phyloP scores from a whole-genome alignment of 1,140 invertebrate genomes.

The Zaprionus davidi region DNA sequence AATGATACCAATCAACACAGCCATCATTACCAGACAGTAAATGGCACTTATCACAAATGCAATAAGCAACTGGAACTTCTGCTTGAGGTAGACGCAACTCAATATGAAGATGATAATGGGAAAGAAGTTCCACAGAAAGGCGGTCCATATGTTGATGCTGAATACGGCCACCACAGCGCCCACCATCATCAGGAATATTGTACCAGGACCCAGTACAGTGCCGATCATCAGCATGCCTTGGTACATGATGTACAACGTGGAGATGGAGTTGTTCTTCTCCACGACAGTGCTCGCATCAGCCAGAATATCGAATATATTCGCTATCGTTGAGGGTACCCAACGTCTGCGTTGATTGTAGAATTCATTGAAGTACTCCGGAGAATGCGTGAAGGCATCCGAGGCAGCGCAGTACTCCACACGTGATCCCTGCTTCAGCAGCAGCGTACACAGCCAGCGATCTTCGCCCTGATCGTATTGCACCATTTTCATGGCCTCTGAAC shows the following conservation, averaged over 20 bases:
- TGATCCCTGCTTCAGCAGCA: slow-evolving; percentile 94
- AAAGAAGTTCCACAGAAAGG: slow-evolving; percentile 91
- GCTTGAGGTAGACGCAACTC: slow-evolving; percentile 90
- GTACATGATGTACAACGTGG: slow-evolving; percentile 92
- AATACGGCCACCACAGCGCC: slow-evolving; percentile 94
- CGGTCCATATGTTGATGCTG: slow-evolving; percentile 90
- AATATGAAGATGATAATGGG: slow-evolving; percentile 91
- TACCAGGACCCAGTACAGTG: slow-evolving; percentile 86
- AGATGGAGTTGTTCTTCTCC: slow-evolving; percentile 93
- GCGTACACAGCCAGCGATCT: slow-evolving; percentile 94
- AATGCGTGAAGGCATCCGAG: slow-evolving; percentile 95
- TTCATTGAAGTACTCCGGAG: slow-evolving; percentile 94
- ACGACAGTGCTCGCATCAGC: slow-evolving; percentile 90
- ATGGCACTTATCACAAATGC: slow-evolving; percentile 91
- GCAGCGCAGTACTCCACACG: slow-evolving; percentile 96
- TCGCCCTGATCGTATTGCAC: slow-evolving; percentile 97
- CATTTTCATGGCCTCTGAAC: slow-evolving; percentile 93
- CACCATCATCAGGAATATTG: slow-evolving; percentile 95
- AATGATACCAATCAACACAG: slow-evolving; percentile 94
- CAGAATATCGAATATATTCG: slow-evolving; percentile 94
- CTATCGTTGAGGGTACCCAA: slow-evolving; percentile 95
- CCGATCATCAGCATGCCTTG: slow-evolving; percentile 88
- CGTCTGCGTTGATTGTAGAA: slow-evolving; percentile 94
- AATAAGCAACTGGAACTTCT: slow-evolving; percentile 89
- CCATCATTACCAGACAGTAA: slow-evolving; percentile 96